Base-by-base conservation (phyloP, 2,797 vertebrate genomes). In the Syngnathus acus region DNA sequence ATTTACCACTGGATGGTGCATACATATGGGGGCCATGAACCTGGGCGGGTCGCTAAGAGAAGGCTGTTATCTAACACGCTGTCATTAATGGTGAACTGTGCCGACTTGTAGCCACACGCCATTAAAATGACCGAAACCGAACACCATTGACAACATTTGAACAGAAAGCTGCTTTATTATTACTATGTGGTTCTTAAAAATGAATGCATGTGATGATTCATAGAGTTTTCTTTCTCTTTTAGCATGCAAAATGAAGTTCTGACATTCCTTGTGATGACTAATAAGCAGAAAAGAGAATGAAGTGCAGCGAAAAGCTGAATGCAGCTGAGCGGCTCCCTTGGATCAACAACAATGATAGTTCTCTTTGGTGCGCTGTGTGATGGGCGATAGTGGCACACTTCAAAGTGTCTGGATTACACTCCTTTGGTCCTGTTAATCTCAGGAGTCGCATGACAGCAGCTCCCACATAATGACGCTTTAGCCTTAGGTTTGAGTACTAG, bases 381-480 rank as follows among this genome's bases (percentile, higher is more conserved):
- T 40, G 13, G 69, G 68, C 64, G 43, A 72, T 68, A 74, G 14
- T 74, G 57, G 67, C 32, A 65, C 72, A 79, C 82, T 83, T 85
- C 84, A 87, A 84, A 87, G 84, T 75, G 72, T 82, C 43, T 38
- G 75, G 75, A 82, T 85, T 82, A 78, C 66, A 72, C 72, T 66
- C 71, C 17, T 81, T 83, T 84, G 71, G 61, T 69, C 73, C 58
- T 64, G 54, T 68, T 87, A 84, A 85, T 84, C 83, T 74, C 6
- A n/a, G 66, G 75, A 80, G 66, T 81, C 78, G 69, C 53, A 81
- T 80, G 77, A 80, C 78, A 69, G 60, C 74, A 79, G 64, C 65
- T 78, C 39, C n/a, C 60, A 75, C 69, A 68, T 64, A 61, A 47
- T 68, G 19, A 69, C 5, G 19, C 19, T 59, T 32, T 50, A 23